A percentile compares a stretch with the other conserved stretches of the same genome.
Evolutionary conservation across 2,797 vertebrate genomes (phyloP).

Genomic region (Hapalemur alaotrensis): DNA sequence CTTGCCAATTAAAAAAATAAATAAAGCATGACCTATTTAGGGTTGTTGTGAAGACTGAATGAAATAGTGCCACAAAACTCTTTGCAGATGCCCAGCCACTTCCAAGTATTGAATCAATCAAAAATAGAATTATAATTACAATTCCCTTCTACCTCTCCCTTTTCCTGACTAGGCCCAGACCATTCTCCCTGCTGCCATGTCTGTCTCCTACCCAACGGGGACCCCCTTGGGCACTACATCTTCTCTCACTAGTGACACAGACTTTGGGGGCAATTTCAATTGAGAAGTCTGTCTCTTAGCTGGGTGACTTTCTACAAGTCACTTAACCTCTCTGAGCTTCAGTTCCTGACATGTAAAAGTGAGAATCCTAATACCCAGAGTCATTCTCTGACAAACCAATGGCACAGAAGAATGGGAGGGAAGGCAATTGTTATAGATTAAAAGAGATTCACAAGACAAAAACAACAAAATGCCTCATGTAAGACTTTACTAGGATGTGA

Average conservation of each 20-base stretch:
- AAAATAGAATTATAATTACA: background rate
- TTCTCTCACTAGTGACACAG: background rate
- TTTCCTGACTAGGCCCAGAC: background rate
- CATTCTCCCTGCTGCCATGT: background rate
- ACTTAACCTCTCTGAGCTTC: slow-evolving; percentile 20
- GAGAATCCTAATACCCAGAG: background rate
- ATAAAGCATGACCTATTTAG: background rate
- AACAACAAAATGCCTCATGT: background rate
- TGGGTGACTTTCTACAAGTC: background rate
- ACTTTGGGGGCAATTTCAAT: background rate
- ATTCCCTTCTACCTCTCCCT: background rate
- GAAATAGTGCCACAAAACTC: background rate
- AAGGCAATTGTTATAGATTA: background rate
- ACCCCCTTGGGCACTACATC: background rate
- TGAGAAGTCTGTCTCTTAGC: background rate
- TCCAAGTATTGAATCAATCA: background rate
- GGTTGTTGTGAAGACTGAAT: background rate
- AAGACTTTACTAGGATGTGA: background rate
- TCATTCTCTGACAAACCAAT: background rate
- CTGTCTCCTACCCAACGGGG: background rate
- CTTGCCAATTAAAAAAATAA: background rate
- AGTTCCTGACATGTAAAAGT: background rate
- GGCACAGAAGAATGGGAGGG: background rate
- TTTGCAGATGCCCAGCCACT: background rate
- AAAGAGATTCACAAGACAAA: background rate